Evolutionary conservation across 1,140 invertebrate species (phyloP).

Genomic region (Drosophila ogumai): DNA sequence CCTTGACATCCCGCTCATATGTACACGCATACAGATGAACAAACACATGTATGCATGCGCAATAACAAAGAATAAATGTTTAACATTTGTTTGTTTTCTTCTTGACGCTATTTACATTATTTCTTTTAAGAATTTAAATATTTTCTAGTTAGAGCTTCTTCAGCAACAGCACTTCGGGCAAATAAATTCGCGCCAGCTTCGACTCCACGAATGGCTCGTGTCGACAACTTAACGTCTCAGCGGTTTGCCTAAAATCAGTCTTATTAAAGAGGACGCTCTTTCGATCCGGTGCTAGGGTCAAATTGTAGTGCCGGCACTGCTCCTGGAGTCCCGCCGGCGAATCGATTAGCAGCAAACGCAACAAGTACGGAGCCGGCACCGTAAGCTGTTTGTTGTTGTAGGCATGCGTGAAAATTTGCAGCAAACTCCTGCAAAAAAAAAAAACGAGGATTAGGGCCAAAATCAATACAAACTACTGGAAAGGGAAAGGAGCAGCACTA

Average conservation of each 20-base stretch:
- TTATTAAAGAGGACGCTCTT: conserved; percentile 68
- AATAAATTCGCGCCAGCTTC: conserved; percentile 66
- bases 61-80: conserved; percentile 32
- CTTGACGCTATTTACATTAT: conserved; percentile 13
- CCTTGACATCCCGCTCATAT: conserved; percentile 32
- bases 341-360: conserved; percentile 74
- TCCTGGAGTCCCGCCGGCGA: conserved; percentile 52
- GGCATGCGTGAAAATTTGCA: conserved; percentile 86
- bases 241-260: conserved; percentile 62
- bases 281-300: conserved; percentile 50
- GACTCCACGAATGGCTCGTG: conserved; percentile 69
- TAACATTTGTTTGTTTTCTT: conserved; percentile 12
- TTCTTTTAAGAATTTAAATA: background rate
- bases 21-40: background rate
- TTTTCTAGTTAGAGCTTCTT: conserved; percentile 52
- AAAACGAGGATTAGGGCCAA: conserved; percentile 6
- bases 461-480: conserved; percentile 22
- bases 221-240: conserved; percentile 28
- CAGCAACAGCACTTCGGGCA: conserved; percentile 73
- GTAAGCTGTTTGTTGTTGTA: conserved; percentile 86
- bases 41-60: conserved; percentile 15
- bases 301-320: conserved; percentile 74
- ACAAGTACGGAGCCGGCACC: conserved; percentile 84
- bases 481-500: background rate
- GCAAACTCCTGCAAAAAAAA: conserved; percentile 76